Percentiles rank a stretch among this genome's conserved stretches.
Evolutionary conservation across 2,888 invertebrate genomes (phyloP).

Genomic region (Rapana venosa): DNA sequence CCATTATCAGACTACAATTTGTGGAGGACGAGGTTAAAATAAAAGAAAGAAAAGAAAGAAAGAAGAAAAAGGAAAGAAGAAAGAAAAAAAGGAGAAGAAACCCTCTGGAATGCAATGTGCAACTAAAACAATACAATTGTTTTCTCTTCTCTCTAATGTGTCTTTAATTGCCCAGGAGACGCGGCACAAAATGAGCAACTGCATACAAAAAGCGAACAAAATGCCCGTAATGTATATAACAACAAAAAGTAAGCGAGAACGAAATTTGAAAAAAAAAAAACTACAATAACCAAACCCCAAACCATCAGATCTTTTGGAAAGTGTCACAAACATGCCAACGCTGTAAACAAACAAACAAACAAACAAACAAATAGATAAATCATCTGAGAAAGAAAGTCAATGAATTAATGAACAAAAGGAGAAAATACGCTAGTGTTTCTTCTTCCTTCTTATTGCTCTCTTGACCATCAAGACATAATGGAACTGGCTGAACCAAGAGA

Average conservation of each 20-base stretch:
- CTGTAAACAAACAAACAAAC: background rate
- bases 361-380: background rate
- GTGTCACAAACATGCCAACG: background rate
- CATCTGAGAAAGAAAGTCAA: background rate
- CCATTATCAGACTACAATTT: background rate
- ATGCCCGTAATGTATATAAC: background rate
- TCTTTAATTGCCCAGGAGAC: slow-evolving; percentile 4
- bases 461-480: background rate
- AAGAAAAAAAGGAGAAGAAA: too few relatives aligned
- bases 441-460: background rate
- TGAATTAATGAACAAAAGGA: too few relatives aligned
- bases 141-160: background rate
- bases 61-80: too few relatives aligned
- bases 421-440: background rate
- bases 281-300: background rate
- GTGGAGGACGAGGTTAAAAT: too few relatives aligned
- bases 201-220: background rate
- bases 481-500: background rate
- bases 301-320: background rate
- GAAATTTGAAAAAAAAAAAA: background rate
- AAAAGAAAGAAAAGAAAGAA: too few relatives aligned
- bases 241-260: background rate
- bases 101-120: too few relatives aligned
- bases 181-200: background rate
- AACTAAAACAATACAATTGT: too few relatives aligned